Conservation (phyloP, 2,113 vertebrate genomes). For the Syrrhaptes paradoxus region DNA sequence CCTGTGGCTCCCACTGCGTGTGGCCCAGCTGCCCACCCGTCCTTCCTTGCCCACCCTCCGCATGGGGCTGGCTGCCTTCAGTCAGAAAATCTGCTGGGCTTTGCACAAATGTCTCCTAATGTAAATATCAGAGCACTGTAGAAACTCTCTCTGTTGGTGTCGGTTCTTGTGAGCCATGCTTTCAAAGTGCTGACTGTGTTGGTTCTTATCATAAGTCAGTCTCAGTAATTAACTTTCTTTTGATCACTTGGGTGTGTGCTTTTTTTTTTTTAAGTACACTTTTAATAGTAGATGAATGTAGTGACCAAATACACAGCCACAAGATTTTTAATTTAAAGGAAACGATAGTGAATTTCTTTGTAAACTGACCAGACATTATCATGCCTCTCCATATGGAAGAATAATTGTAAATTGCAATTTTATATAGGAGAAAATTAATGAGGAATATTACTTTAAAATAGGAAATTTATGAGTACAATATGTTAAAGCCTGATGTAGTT, state of each 20-base stretch:
- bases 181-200: conserved; percentile 52
- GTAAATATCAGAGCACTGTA: conserved; percentile 19
- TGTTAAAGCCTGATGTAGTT: neutral
- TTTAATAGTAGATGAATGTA: neutral
- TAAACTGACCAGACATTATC: neutral
- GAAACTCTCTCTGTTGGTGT: neutral
- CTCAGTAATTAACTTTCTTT: conserved; percentile 59
- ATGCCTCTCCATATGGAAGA: neutral
- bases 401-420: neutral
- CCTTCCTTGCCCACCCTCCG: conserved; percentile 52
- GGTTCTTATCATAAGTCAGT: conserved; percentile 47
- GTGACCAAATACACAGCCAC: neutral
- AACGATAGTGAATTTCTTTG: neutral
- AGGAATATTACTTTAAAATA: neutral
- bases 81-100: conserved; percentile 57
- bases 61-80: neutral
- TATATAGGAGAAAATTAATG: neutral
- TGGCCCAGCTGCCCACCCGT: neutral
- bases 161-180: neutral
- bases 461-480: neutral
- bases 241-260: neutral
- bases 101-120: conserved; percentile 59
- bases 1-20: neutral
- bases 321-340: neutral
- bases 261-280: neutral